Evolutionary conservation across 2,797 vertebrate species (phyloP), one percentile per base, ranked within the genome.

Genomic region (Prunella strophiata): DNA sequence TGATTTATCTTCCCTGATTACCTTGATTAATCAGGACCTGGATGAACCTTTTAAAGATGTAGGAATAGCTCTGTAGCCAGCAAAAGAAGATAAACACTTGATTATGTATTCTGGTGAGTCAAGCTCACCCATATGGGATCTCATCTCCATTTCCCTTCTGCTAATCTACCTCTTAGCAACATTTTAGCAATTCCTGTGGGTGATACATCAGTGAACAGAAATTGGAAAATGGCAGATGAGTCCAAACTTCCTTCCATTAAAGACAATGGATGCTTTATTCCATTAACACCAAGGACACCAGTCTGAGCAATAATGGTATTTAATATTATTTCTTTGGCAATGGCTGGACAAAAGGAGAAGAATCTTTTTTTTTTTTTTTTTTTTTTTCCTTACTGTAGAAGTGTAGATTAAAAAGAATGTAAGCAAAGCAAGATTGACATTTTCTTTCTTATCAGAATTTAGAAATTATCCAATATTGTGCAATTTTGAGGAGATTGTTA

Each of bases 161-260:
- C 71, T 96, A 82, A 93, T 95, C 82, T 93, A 93, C 95, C 94
- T 94, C 94, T 95, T 84, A 92, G 82, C 62, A 94, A 86, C 70
- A 94, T 79, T 95, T 94, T 91, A 97, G 83, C 71, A 92, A 93
- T 88, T 95, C 91, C 88, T 94, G 62, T 88, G 89, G 79, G 91
- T 93, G 74, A 97, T 92, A 86, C 70, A 82, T 75, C 54, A 76
- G 40, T 61, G 77, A 93, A 76, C 36, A 86, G 85, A 78, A 96
- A 95, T 7, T 51, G 83, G 70, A 93, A 92, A 91, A 59, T 11
- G 21, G 52, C 42, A 79, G 67, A 96, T 81, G 82, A 84, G 34
- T 83, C 76, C 20, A 9, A 91, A 89, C 15, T 54, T 72, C 29
- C 25, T 81, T 88, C 91, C 80, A 93, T 88, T 93, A 93, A 88